Conservation (phyloP, 1,140 invertebrate species). For the Drosophila virilis region DNA sequence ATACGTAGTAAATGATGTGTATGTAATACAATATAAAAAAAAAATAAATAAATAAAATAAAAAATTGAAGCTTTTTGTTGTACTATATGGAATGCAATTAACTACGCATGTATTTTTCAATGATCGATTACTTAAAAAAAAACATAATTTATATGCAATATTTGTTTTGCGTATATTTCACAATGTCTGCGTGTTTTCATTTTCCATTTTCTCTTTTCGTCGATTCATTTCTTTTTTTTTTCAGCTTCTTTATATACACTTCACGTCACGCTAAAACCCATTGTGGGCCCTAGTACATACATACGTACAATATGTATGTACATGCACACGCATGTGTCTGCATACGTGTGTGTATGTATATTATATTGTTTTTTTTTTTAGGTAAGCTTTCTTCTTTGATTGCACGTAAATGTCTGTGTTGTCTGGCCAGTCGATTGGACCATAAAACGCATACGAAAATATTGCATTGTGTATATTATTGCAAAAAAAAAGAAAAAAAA, state of each 20-base stretch:
- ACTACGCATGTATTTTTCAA: slow-evolving; percentile 57
- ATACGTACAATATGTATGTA: slow-evolving; percentile 40
- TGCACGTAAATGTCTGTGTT: slow-evolving; percentile 54
- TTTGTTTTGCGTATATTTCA: slow-evolving; percentile 62
- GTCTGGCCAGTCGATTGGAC: slow-evolving; percentile 14
- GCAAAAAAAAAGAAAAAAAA: slow-evolving; percentile 28
- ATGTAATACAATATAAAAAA: slow-evolving; percentile 44
- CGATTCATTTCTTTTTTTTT: slow-evolving; percentile 50
- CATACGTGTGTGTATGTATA: slow-evolving; percentile 67
- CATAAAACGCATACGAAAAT: slow-evolving; percentile 32
- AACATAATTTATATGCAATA: slow-evolving; percentile 52
- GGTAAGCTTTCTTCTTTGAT: slow-evolving; percentile 29
- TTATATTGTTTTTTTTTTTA: slow-evolving; percentile 58
- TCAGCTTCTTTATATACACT: slow-evolving; percentile 64
- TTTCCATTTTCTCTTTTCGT: slow-evolving; percentile 64
- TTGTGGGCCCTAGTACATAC: slow-evolving; percentile 45
- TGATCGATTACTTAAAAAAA: slow-evolving; percentile 23
- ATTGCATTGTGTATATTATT: slow-evolving; percentile 36
- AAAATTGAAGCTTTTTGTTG: slow-evolving; percentile 45
- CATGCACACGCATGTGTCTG: slow-evolving; percentile 47
- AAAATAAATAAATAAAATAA: slow-evolving; percentile 51
- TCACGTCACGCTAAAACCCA: slow-evolving; percentile 75
- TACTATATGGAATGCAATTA: slow-evolving; percentile 49
- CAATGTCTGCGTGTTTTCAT: slow-evolving; percentile 70
- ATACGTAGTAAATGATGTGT: slow-evolving; percentile 28